Evolutionary conservation across 2,797 vertebrate species (phyloP).

Genomic region (Micrastur ruficollis): DNA sequence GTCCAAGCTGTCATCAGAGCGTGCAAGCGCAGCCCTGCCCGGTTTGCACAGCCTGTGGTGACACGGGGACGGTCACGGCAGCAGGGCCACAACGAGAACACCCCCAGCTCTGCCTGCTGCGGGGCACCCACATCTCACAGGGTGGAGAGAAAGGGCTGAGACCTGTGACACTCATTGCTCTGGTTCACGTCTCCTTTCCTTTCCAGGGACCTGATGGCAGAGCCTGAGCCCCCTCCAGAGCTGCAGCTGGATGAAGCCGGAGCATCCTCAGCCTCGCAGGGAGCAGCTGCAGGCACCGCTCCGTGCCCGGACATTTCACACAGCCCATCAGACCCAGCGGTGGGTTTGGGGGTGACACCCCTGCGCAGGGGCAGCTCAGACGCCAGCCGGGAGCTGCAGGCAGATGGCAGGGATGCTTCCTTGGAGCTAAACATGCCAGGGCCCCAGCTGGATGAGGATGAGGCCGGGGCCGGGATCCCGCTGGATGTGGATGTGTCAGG

Average conservation of each 20-base stretch:
- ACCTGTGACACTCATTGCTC: neutral
- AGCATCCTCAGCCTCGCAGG: neutral
- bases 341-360: neutral
- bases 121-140: fast-evolving
- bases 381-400: neutral
- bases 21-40: neutral
- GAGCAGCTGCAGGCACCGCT: neutral
- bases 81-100: fast-evolving
- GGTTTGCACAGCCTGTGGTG: neutral
- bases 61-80: fast-evolving
- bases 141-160: neutral
- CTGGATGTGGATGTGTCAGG: neutral
- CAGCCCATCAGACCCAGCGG: neutral
- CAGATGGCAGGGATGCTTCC: fast-evolving
- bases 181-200: neutral
- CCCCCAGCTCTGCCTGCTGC: neutral
- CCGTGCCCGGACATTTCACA: fast-evolving
- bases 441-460: neutral
- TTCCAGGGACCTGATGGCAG: constrained; percentile 66
- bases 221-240: neutral
- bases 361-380: neutral
- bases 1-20: fast-evolving
- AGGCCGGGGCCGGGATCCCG: fast-evolving
- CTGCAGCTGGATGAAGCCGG: neutral
- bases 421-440: neutral